Evolutionary conservation across 2,888 invertebrate species (phyloP), one percentile per base, ranked within the genome.

Genomic region (Drosophila hamatofila): DNA sequence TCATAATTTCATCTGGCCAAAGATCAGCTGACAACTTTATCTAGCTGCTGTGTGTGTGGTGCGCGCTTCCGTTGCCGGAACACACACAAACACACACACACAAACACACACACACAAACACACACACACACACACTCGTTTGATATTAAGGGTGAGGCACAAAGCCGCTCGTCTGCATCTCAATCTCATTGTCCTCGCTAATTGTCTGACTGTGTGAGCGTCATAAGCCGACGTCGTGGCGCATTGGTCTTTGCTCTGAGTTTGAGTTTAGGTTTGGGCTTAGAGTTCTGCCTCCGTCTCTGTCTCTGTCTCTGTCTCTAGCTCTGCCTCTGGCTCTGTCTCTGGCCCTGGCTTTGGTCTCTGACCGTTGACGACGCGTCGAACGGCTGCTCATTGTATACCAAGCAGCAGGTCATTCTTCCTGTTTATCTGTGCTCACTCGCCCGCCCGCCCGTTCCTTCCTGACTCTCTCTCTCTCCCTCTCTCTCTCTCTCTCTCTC

Each of bases 131-230:
- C 11, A 18, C 5, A 21, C 41, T 44, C 3, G 18, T 48, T 21
- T 61, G 58, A 49, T 80, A 65, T 63, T 77, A 72, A 67, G 73
- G 81, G 72, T 65, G 72, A 72, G 72, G 74, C 75, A 73, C 59
- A 81, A 78, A 78, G 57, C 70, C 58, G 81, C 74, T 70, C 66
- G 86, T 88, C 90, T 80, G 89, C 84, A 88, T 71, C 84, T 84
- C 90, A 84, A 87, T 86, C 90, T 89, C 90, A 90, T 86, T 86
- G 90, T 90, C 70, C 80, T 84, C 88, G 89, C 89, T 86, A 86
- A 86, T 86, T 90, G 86, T 90, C 88, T 81, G 72, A 72, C 72
- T 76, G 77, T 68, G 80, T 49, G 80, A 74, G 84, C 89, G 84
- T 87, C 88, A 85, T 89, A 85, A 85, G 89, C 84, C 87, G 81